Evolutionary conservation across 2,797 vertebrate species (phyloP), one percentile per base, ranked within the genome.

Genomic region (Varecia variegata): DNA sequence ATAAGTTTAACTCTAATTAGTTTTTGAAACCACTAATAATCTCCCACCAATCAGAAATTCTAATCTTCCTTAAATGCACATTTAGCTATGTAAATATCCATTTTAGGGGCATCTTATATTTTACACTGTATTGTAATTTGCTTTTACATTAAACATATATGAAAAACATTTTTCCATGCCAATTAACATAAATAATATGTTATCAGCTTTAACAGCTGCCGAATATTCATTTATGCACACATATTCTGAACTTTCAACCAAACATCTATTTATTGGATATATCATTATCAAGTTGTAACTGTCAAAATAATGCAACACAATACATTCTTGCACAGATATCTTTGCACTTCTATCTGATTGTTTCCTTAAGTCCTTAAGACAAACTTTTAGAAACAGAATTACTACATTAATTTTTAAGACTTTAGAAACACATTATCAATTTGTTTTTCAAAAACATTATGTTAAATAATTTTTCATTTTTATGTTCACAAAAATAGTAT

Each of bases 351-450:
- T 74, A 27, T 73, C 43, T 93, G 52, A 80, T 32, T 81, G 30
- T 65, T 83, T 93, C 50, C 54, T 87, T 70, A 84, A 80, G 25
- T 93, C 50, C 54, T 87, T 70, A 84, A 80, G 25, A 85, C 47
- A 97, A 92, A 71, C 58, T 93, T 95, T 68, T 88, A 85, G 38
- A 86, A 79, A 25, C 79, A 90, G 35, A 93, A 81, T 73, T 88
- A 52, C 18, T 88, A 81, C 47, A 82, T 73, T 77, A 91, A 79
- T 85, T 95, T 88, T 77, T 88, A 84, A 96, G 47, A 81, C 54
- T 94, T 92, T 81, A 71, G 7, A 96, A 97, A 81, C 12, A 92
- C 11, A 27, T 70, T 58, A 67, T 70, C 45, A 92, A 83, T 87
- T 84, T 93, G 40, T 12, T 38, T 58, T 93, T 83, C 50, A 92